Conservation (phyloP, 2,888 invertebrate genomes). For the Agrochola lychnidis region DNA sequence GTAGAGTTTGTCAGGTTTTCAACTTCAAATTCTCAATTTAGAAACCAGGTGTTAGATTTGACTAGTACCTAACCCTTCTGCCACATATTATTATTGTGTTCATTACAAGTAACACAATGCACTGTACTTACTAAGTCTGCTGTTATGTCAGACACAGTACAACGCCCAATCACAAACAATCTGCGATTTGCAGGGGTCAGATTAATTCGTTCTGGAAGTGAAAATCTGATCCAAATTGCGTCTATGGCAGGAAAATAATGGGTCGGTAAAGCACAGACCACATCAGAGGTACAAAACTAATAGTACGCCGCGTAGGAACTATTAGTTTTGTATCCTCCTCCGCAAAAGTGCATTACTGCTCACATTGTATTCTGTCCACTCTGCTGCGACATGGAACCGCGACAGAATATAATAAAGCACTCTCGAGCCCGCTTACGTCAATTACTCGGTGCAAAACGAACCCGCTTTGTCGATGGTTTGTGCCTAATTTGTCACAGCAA, state of each 20-base stretch:
- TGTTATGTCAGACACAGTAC: not conserved
- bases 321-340: not conserved
- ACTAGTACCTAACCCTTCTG: not conserved
- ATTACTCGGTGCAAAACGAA: constrained; percentile 42
- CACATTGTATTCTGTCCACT: constrained; percentile 33
- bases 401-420: constrained; percentile 56
- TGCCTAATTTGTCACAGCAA: constrained; percentile 42
- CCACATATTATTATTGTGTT: not conserved
- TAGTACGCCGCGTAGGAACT: constrained; percentile 16
- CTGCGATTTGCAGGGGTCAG: not conserved
- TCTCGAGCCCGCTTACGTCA: constrained; percentile 50
- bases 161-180: not conserved
- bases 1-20: not conserved
- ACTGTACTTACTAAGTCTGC: not conserved
- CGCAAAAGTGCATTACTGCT: constrained; percentile 55
- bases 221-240: not conserved
- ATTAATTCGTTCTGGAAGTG: not conserved
- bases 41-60: not conserved
- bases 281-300: constrained; percentile 38
- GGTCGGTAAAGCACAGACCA: constrained; percentile 8
- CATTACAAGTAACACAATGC: not conserved
- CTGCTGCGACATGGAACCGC: constrained; percentile 14
- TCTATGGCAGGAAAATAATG: constrained; percentile 10
- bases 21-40: not conserved
- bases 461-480: constrained; percentile 38